Percentiles rank a stretch among this genome's conserved stretches.
Evolutionary conservation across 2,113 vertebrate genomes (phyloP).

Genomic region (Siniperca chuatsi): DNA sequence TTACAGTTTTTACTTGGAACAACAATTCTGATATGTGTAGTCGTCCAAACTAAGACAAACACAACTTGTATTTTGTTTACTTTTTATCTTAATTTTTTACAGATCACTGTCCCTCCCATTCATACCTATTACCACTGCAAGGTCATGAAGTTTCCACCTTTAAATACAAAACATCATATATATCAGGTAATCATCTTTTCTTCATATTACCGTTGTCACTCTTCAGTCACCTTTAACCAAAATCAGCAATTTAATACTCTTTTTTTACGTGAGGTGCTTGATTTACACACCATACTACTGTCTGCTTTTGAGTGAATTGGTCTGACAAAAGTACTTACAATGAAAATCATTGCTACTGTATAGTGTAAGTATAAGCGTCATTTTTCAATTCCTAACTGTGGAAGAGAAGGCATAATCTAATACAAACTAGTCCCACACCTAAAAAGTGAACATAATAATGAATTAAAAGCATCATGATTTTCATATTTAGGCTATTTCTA

Average conservation of each 20-base stretch:
- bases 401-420: background rate
- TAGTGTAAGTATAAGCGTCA: background rate
- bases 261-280: background rate
- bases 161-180: constrained; percentile 85
- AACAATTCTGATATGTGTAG: background rate
- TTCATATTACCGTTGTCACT: background rate
- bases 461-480: background rate
- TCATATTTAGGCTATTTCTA: background rate
- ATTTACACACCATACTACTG: background rate
- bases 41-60: background rate
- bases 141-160: constrained; percentile 78
- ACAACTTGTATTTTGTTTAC: background rate
- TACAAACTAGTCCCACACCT: background rate
- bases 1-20: too few relatives aligned
- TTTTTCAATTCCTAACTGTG: background rate
- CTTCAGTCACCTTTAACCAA: background rate
- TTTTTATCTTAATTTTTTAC: constrained; percentile 36
- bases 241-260: background rate
- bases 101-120: constrained; percentile 82
- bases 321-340: background rate
- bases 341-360: background rate
- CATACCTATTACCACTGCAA: constrained; percentile 88
- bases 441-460: background rate
- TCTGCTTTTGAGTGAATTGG: background rate
- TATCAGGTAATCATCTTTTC: constrained; percentile 80